Evolutionary conservation across 1,140 invertebrate genomes (phyloP), one percentile per base, ranked within the genome.

Genomic region (Orchesella cincta): DNA sequence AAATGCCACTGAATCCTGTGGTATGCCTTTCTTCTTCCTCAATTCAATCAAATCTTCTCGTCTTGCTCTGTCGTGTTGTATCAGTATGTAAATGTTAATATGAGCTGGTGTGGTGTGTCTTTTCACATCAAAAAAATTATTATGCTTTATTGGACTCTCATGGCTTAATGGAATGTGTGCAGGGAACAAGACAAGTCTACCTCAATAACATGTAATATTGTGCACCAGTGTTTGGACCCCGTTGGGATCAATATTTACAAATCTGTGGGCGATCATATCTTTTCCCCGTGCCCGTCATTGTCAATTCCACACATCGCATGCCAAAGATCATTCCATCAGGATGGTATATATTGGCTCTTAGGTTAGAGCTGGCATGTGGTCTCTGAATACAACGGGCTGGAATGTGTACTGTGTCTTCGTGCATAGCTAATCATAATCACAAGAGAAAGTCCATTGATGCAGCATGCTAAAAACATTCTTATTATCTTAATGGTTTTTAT

Each of bases 181-280:
- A 46, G 39, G 8, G 8, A 46, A 46, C 39, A 46, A 12, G 39
- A 46, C 39, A 46, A 12, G 39, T 12, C 8, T 46, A 46, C 39
- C 39, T 12, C 39, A 46, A 46, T 20, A 46, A 46, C 39, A 46
- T 46, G 39, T n/a, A n/a, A n/a, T n/a, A n/a, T n/a, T n/a, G n/a
- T n/a, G n/a, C n/a, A n/a, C n/a, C n/a, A n/a, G n/a, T n/a, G n/a
- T n/a, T n/a, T 33, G 31, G 62, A 67, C 62, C 62, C 62, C 33
- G 62, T 26, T 67, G 62, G 1, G 62, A 67, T 67, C 31, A 67
- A 67, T 67, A 67, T 67, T 67, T 67, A 67, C 62, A 67, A 67
- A 67, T 67, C 62, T 16, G 62, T 67, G 14, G 62, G 62, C 23
- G 62, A 67, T 67, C 31, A 3, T 12, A 67, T 67, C 31, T 8